phyloP scores from a whole-genome alignment of 2,113 vertebrate genomes.

The Corydoras maculifer region DNA sequence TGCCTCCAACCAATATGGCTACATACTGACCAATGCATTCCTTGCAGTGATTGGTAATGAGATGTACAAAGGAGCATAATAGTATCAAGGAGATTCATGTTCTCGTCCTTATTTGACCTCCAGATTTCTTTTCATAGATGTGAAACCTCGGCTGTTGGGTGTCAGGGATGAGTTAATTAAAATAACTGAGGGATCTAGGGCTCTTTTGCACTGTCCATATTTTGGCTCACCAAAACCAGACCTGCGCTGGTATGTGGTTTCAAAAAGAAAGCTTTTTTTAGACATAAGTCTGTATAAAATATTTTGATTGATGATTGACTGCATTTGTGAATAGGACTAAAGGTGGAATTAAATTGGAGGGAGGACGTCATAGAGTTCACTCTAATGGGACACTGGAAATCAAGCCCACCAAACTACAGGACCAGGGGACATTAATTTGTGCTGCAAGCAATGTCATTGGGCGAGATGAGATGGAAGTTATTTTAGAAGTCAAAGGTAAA shows the following conservation, averaged over 20 bases:
- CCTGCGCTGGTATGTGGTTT: constrained; percentile 77
- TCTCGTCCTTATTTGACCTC: neutral
- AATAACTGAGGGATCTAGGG: constrained; percentile 78
- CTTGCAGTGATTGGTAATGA: constrained; percentile 84
- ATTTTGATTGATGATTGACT: neutral
- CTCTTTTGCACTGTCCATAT: constrained; percentile 80
- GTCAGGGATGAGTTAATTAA: constrained; percentile 76
- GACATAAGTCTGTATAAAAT: neutral
- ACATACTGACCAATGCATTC: constrained; percentile 89
- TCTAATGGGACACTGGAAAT: constrained; percentile 90
- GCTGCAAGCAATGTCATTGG: constrained; percentile 72
- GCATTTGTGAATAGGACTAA: constrained; percentile 77
- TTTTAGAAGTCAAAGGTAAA: too few species aligned
- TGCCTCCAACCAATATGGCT: constrained; percentile 88
- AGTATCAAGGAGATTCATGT: neutral
- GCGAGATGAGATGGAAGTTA: too few species aligned
- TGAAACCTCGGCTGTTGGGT: constrained; percentile 74
- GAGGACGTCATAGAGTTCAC: constrained; percentile 78
- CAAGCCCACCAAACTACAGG: constrained; percentile 72
- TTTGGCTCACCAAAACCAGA: constrained; percentile 92
- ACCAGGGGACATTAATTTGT: constrained; percentile 89
- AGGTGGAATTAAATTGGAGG: constrained; percentile 83
- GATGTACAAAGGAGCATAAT: neutral
- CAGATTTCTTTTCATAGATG: constrained; percentile 61
- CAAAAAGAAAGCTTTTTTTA: neutral